Evolutionary conservation across 2,113 vertebrate genomes (phyloP).

Genomic region (Hiodon alosoides): DNA sequence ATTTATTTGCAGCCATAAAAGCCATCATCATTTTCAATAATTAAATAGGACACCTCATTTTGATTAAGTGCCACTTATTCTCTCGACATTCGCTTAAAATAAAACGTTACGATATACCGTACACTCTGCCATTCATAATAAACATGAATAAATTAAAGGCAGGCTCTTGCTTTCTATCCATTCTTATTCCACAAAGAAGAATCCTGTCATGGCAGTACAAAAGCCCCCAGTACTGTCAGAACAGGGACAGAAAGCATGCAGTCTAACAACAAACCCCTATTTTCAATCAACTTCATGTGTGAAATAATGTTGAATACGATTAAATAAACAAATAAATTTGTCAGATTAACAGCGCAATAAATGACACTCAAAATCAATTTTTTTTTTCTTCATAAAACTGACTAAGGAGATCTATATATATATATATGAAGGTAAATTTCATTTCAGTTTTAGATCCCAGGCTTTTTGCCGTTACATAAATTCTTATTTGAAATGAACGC

Average conservation of each 20-base stretch:
- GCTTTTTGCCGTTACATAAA: too few species aligned
- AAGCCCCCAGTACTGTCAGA: constrained; percentile 27
- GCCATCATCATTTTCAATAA: constrained; percentile 45
- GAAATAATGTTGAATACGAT: constrained; percentile 22
- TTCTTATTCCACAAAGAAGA: constrained; percentile 44
- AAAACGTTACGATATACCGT: constrained; percentile 48
- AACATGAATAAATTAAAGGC: constrained; percentile 61
- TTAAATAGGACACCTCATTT: constrained; percentile 56
- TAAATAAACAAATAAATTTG: constrained; percentile 3
- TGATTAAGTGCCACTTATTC: constrained; percentile 62
- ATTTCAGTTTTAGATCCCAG: too few species aligned
- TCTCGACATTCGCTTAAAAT: constrained; percentile 39
- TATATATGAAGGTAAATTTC: too few species aligned
- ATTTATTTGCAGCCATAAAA: constrained; percentile 6
- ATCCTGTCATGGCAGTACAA: constrained; percentile 42
- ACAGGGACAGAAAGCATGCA: constrained; percentile 9
- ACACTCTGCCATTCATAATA: constrained; percentile 58
- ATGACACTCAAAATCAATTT: too few species aligned
- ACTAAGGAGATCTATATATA: too few species aligned
- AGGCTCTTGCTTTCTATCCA: constrained; percentile 49
- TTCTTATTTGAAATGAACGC: too few species aligned
- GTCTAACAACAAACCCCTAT: background rate
- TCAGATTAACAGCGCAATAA: background rate
- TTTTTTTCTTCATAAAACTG: too few species aligned
- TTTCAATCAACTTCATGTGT: background rate